phyloP scores from a whole-genome alignment of 2,797 vertebrate species.

The Sebastes cheni region DNA sequence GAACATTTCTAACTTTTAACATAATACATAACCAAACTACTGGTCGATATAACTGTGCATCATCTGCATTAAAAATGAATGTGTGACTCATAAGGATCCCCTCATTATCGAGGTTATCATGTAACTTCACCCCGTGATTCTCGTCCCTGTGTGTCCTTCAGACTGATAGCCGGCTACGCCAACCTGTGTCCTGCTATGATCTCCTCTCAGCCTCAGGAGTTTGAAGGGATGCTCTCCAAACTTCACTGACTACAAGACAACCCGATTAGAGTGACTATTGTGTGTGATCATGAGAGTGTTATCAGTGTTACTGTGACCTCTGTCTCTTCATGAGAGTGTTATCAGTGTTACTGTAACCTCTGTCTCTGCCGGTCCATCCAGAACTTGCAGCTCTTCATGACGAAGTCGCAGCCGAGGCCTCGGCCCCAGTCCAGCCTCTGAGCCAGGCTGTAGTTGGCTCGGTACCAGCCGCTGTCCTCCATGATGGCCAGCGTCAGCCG shows the following conservation, averaged over 20 bases:
- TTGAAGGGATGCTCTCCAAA: conserved; percentile 93
- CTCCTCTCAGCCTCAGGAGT: conserved; percentile 94
- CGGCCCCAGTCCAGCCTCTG: conserved; percentile 95
- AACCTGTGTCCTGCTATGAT: conserved; percentile 98
- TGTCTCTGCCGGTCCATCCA: conserved; percentile 92
- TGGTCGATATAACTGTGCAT: too few species aligned
- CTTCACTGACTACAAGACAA: too few species aligned
- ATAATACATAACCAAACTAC: too few species aligned
- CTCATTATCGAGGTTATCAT: too few species aligned
- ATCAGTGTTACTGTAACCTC: conserved; percentile 70
- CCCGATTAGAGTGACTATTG: too few species aligned
- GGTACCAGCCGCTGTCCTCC: conserved; percentile 99
- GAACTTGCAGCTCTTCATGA: conserved; percentile 97
- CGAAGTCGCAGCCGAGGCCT: conserved; percentile 95
- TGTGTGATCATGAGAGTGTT: too few species aligned
- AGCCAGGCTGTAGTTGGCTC: conserved; percentile 96
- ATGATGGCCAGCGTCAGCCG: conserved; percentile 96
- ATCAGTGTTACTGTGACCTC: too few species aligned
- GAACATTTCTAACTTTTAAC: too few species aligned
- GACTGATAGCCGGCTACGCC: conserved; percentile 96
- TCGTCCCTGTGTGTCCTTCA: conserved; percentile 44
- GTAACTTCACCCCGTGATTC: background rate
- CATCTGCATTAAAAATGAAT: too few species aligned
- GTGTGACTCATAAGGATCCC: too few species aligned
- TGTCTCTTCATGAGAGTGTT: too few species aligned